Base-by-base conservation (phyloP, 2,113 vertebrate species). In the Burhinus bistriatus region DNA sequence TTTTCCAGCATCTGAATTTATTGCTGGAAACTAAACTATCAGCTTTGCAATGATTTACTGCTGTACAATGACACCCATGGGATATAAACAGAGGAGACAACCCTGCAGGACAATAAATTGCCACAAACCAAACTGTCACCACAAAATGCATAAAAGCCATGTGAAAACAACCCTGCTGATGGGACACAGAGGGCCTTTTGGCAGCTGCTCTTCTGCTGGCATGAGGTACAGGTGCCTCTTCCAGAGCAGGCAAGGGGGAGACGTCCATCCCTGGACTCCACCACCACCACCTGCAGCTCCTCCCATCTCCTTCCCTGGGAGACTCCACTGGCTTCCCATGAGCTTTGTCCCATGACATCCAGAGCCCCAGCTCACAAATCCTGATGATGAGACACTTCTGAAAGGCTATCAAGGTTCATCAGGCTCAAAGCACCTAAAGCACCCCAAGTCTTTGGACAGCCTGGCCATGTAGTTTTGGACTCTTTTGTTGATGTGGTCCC, bases 1-100 rank as follows among this genome's bases (percentile, higher is more conserved):
- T 85, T 55, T 93, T 16, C 59, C 42, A 89, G 75, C 71, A 36
- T 80, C 65, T 81, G 59, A 94, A 96, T 97, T 97, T 97, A 97
- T 69, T 62, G 57, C 78, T 90, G 77, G 78, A 96, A 95, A 94
- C 57, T 52, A 95, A 91, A 66, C 70, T 73, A 94, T 73, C 94
- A 97, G 76, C 91, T 93, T 89, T 61, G 16, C 49, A 72, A 34
- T 92, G 30, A 94, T 79, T 91, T 92, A 84, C 52, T 70, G 70
- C 75, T 91, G 52, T 76, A 76, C 65, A 94, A 87, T 4, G 8
- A 94, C 83, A 86, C 81, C 57, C 83, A 51, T 9, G 10, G 75
- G 71, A 93, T 86, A 92, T 32, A 91, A 97, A 94, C 22, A 90
- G 83, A 96, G 81, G 54, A 84, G 77, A 88, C 87, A 94, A 86